Conservation (phyloP, 2,888 invertebrate species). For the Eupsilia transversa region DNA sequence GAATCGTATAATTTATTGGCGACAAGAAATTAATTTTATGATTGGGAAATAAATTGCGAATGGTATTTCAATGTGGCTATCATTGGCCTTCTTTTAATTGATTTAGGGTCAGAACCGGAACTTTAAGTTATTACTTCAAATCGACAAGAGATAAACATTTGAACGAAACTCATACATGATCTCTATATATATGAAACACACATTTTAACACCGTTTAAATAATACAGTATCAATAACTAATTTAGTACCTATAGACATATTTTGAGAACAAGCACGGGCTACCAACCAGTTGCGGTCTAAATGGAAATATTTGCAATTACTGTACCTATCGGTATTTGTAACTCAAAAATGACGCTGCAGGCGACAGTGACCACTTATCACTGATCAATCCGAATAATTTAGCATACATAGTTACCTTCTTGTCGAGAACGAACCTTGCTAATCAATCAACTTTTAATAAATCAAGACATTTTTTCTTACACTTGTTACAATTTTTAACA, state of each 20-base stretch:
- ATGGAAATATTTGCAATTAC: slow-evolving; percentile 46
- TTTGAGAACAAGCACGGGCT: slow-evolving; percentile 20
- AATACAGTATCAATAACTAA: background rate
- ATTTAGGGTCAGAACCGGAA: slow-evolving; percentile 10
- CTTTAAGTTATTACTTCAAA: background rate
- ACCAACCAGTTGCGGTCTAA: slow-evolving; percentile 25
- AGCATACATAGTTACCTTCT: slow-evolving; percentile 34
- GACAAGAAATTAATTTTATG: slow-evolving; percentile 63
- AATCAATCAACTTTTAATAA: slow-evolving; percentile 23
- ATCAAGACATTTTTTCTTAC: slow-evolving; percentile 14
- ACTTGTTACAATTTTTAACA: slow-evolving; percentile 51
- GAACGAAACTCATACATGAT: background rate
- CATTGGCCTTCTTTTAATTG: slow-evolving; percentile 27
- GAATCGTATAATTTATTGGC: slow-evolving; percentile 71
- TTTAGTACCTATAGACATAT: background rate
- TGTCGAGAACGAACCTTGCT: slow-evolving; percentile 10
- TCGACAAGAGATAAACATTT: background rate
- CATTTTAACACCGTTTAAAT: background rate
- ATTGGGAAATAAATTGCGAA: slow-evolving; percentile 57
- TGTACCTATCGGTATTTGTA: slow-evolving; percentile 49
- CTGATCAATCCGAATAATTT: slow-evolving; percentile 39
- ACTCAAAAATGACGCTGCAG: slow-evolving; percentile 44
- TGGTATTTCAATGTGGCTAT: slow-evolving; percentile 29
- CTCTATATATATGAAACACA: background rate
- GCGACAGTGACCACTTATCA: slow-evolving; percentile 37